Conservation (phyloP, 2,888 invertebrate genomes). For the Sarcophaga carnaria region DNA sequence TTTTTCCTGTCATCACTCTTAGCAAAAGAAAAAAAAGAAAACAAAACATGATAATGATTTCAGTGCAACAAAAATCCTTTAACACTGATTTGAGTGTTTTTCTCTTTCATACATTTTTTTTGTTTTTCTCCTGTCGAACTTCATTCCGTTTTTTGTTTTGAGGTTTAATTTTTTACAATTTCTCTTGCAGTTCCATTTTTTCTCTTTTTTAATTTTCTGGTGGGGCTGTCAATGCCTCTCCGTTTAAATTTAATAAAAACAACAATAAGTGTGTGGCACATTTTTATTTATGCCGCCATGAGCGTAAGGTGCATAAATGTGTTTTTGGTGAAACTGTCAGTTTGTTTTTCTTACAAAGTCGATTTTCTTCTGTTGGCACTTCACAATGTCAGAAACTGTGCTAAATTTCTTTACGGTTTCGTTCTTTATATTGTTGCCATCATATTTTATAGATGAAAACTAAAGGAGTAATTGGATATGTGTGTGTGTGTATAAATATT, state of each 20-base stretch:
- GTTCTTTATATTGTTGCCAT: neutral
- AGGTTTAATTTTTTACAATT: neutral
- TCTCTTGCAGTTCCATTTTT: neutral
- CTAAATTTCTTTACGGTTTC: constrained; percentile 3
- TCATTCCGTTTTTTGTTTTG: neutral
- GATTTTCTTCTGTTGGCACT: neutral
- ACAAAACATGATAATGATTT: neutral
- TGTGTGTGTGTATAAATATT: neutral
- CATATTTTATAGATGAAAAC: constrained; percentile 1
- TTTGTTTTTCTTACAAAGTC: neutral
- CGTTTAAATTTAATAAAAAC: constrained; percentile 52
- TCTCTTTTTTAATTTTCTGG: neutral
- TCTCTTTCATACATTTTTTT: neutral
- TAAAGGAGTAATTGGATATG: neutral
- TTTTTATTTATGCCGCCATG: constrained; percentile 49
- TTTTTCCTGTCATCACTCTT: constrained; percentile 25
- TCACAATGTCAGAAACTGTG: constrained; percentile 18
- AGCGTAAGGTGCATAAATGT: constrained; percentile 42
- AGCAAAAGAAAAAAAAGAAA: neutral
- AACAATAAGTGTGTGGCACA: constrained; percentile 28
- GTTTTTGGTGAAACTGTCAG: constrained; percentile 7
- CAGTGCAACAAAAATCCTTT: constrained; percentile 25
- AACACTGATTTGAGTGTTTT: constrained; percentile 39
- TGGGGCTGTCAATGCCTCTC: neutral
- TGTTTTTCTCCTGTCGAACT: neutral